phyloP scores from a whole-genome alignment of 1,140 invertebrate genomes.

The Steinernema feltiae region DNA sequence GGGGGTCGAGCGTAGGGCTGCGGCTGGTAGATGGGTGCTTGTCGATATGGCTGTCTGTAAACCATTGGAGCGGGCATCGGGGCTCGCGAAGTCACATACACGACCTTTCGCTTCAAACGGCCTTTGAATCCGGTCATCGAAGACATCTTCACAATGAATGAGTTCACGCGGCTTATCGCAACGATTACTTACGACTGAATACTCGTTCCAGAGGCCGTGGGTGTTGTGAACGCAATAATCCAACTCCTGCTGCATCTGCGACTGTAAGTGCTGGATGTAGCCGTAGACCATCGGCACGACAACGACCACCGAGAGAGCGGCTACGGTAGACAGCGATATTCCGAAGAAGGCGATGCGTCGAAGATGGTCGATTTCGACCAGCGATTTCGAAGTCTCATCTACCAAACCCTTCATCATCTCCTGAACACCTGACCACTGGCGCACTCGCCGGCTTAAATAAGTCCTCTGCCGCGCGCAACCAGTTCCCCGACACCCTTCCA shows the following conservation, averaged over 20 bases:
- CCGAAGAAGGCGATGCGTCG: slow-evolving; percentile 22
- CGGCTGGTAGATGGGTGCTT: not conserved
- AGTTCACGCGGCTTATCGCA: no score
- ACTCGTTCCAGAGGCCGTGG: slow-evolving; percentile 19
- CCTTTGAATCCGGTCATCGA: slow-evolving; percentile 10
- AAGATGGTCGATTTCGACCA: slow-evolving; percentile 56
- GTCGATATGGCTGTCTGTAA: not conserved
- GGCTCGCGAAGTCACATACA: not conserved
- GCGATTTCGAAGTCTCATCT: not conserved
- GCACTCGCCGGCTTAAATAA: not conserved
- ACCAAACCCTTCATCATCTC: not conserved
- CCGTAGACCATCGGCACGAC: slow-evolving; percentile 22
- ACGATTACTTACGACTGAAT: slow-evolving; percentile 10
- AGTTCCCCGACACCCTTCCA: not conserved
- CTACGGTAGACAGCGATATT: slow-evolving; percentile 21
- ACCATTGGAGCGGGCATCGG: not conserved
- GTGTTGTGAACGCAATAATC: slow-evolving; percentile 14
- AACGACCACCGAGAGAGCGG: slow-evolving; percentile 17
- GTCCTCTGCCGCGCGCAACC: not conserved
- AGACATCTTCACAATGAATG: no score
- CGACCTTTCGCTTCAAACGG: not conserved
- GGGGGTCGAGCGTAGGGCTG: not conserved
- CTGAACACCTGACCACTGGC: not conserved
- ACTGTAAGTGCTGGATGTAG: slow-evolving; percentile 22
- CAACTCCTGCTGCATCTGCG: slow-evolving; percentile 17